Conservation (phyloP, 2,888 invertebrate species). For the Nycteola revayana region DNA sequence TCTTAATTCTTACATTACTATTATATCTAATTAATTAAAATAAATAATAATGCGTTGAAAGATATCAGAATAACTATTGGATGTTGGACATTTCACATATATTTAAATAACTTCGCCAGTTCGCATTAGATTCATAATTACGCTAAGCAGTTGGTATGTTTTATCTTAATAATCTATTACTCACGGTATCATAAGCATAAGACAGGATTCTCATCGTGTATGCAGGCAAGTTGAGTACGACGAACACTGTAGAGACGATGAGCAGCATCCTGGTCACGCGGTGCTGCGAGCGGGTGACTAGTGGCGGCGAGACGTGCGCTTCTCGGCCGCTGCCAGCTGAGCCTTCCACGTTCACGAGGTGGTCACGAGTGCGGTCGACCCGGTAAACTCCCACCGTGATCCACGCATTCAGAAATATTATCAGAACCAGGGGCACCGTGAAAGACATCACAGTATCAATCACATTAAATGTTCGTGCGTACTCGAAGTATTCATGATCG, state of each 20-base stretch:
- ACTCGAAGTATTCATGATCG: slow-evolving; percentile 69
- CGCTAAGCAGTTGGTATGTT: too few species aligned
- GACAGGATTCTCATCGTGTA: slow-evolving; percentile 86
- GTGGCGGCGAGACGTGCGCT: slow-evolving; percentile 28
- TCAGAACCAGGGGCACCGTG: slow-evolving; percentile 86
- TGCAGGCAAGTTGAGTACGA: slow-evolving; percentile 89
- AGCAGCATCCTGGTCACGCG: slow-evolving; percentile 92
- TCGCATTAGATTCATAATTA: too few species aligned
- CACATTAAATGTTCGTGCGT: slow-evolving; percentile 85
- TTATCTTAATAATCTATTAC: slow-evolving; percentile 48
- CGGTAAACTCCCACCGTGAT: slow-evolving; percentile 87
- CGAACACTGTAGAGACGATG: slow-evolving; percentile 89
- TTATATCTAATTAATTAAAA: too few species aligned
- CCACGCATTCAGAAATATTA: slow-evolving; percentile 86
- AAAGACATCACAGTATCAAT: slow-evolving; percentile 88
- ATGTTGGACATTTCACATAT: too few species aligned
- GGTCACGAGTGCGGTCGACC: slow-evolving; percentile 70
- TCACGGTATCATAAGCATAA: slow-evolving; percentile 78
- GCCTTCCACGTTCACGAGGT: slow-evolving; percentile 44
- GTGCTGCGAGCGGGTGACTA: slow-evolving; percentile 80
- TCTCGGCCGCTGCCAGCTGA: slow-evolving; percentile 10
- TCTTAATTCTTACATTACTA: too few species aligned
- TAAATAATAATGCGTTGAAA: too few species aligned
- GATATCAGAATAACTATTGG: too few species aligned
- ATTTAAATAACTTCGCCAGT: too few species aligned